A percentile compares a stretch with the other conserved stretches of the same genome.
These are phyloP conservation scores for Venusia cambrica DNA, from an alignment of 2,888 invertebrate genomes.

Conservation along the genomic window DNA sequence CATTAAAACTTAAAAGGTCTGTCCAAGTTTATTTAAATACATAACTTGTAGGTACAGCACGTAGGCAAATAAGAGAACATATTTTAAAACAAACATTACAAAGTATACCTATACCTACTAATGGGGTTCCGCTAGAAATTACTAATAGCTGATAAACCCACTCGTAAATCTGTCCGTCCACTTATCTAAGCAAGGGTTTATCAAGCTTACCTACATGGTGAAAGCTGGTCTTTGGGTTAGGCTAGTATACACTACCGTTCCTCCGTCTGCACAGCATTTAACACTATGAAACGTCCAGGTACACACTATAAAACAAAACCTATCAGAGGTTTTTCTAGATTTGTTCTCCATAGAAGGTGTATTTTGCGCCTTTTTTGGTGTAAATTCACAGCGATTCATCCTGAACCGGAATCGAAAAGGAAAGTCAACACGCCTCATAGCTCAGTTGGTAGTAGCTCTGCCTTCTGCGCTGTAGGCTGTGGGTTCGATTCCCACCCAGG, in stretches of 20 bases:
- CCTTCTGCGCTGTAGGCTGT: too few relatives aligned
- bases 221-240: conserved; percentile 16
- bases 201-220: conserved; percentile 21
- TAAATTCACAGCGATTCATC: too few relatives aligned
- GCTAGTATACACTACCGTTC: conserved; percentile 5
- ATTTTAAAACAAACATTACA: conserved; percentile 26
- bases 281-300: neutral
- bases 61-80: conserved; percentile 13
- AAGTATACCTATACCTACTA: conserved; percentile 22
- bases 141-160: conserved; percentile 39
- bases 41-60: too few relatives aligned
- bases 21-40: conserved; percentile 1
- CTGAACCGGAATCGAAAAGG: too few relatives aligned
- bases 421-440: too few relatives aligned
- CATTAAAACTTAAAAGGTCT: neutral
- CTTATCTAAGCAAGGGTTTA: conserved; percentile 32
- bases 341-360: too few relatives aligned
- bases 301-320: neutral
- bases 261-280: too few relatives aligned
- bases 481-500: too few relatives aligned
- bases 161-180: conserved; percentile 42
- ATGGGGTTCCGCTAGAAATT: conserved; percentile 37
- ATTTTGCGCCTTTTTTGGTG: too few relatives aligned
- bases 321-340: too few relatives aligned
- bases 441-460: too few relatives aligned